Base-by-base conservation (phyloP, 2,888 invertebrate genomes). In the Eupithecia tripunctaria region DNA sequence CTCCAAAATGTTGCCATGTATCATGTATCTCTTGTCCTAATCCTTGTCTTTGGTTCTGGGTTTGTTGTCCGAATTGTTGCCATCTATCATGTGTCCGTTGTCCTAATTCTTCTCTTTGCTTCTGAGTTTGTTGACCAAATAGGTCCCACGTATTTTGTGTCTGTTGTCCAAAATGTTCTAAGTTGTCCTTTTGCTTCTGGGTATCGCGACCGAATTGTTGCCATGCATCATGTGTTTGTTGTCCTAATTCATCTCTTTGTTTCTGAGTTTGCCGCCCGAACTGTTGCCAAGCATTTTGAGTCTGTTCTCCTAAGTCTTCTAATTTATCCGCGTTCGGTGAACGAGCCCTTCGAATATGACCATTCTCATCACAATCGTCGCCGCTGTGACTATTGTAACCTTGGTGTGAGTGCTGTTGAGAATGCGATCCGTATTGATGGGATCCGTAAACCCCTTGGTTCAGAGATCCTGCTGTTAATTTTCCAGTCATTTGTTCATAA, bases 321-420 rank as follows among this genome's bases (percentile, higher is more conserved):
- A 47, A 70, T 75, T 64, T 73, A 75, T 14, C 43, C 27, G 38
- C 60, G 56, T 68, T 79, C 68, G 85, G 84, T 70, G 94, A 93
- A 70, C 94, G 87, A 63, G 85, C 87, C 43, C 88, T 84, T 62
- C 93, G 89, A 70, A 82, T 76, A 74, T 91, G 88, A 14, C 89
- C 88, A 66, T 86, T 78, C 75, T 88, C 88, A 60, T 90, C 90
- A 78, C 91, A 92, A 73, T 87, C 82, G 72, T 72, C 80, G 72
- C 74, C 75, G 51, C 78, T 81, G 67, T 78, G 76, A 47, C 79
- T 25, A 14, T 38, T 78, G 72, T 84, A 83, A 69, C 82, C 73
- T 76, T 85, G 86, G 51, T 87, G 85, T 25, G 84, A 82, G 76
- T 88, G 84, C 67, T 82, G 86, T 62, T 85, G 70, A 21, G 70